These are phyloP conservation scores for Auanema freiburgensis DNA, from an alignment of 2,888 invertebrate species.

Conservation along the genomic window DNA sequence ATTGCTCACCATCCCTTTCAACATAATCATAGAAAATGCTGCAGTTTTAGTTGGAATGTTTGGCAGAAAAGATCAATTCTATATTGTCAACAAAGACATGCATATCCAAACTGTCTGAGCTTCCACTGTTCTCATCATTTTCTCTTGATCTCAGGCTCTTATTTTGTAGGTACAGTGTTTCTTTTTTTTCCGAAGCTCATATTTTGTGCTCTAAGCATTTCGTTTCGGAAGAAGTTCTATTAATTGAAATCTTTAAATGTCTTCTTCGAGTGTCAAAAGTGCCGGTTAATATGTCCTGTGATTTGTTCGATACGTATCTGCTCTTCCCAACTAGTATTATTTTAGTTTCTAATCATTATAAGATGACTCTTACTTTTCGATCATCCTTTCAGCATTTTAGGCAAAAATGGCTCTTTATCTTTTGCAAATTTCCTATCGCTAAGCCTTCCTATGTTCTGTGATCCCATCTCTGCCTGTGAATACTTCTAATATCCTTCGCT, in stretches of 20 bases:
- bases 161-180: not conserved
- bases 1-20: conserved; percentile 86
- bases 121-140: not conserved
- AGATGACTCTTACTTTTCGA: too few species aligned
- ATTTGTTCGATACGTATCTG: conserved; percentile 4
- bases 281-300: not conserved
- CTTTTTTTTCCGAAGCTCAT: not conserved
- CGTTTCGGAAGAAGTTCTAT: not conserved
- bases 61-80: conserved; percentile 93
- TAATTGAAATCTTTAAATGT: not conserved
- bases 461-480: too few species aligned
- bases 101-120: conserved; percentile 19
- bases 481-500: too few species aligned
- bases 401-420: too few species aligned
- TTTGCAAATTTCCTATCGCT: too few species aligned
- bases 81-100: conserved; percentile 82
- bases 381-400: too few species aligned
- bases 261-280: not conserved
- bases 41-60: conserved; percentile 93
- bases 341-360: not conserved
- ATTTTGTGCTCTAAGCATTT: not conserved
- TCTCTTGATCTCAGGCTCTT: not conserved
- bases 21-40: conserved; percentile 88
- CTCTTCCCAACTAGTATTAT: not conserved
- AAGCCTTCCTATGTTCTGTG: too few species aligned